Base-by-base conservation (phyloP, 2,797 vertebrate genomes). In the Lycodopsis pacificus region DNA sequence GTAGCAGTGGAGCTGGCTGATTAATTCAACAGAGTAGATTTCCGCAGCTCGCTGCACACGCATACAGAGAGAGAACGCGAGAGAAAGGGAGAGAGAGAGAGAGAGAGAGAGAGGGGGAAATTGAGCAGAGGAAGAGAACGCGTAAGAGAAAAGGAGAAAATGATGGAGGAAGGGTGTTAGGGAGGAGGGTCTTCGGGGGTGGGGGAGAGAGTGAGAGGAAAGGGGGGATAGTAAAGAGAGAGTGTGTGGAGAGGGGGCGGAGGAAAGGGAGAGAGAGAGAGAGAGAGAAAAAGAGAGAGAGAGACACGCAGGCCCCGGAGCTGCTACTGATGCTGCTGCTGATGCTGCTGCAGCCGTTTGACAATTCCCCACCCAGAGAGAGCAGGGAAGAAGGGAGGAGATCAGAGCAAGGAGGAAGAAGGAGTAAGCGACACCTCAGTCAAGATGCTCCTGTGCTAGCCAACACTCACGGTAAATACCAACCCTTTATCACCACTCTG, bases 321-420 rank as follows among this genome's bases (percentile, higher is more conserved):
- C 91, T 88, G 90, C 89, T 82, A 85, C 83, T 88, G 88, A 88
- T 88, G 87, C 54, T 70, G 51, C 74, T 88, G 91, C 79, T 86
- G 91, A 83, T 88, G 91, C 85, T 89, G 90, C 91, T 91, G 92
- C 93, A 91, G 88, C 92, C 92, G 89, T 88, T 88, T 93, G 91
- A 93, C 92, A 91, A 95, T 93, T 94, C 92, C 94, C 94, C 93
- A 92, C 93, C 94, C 94, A 94, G 92, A 92, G 89, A 91, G 89
- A 90, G 88, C 77, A 69, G 77, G 78, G 76, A 85, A 87, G 87
- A 89, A 90, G 89, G 88, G 87, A 91, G 86, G 86, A 88, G 88
- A 88, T 77, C 83, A 79, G 82, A 89, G 87, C 82, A 90, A 88
- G 79, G 84, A 93, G 81, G 88, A 90, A 66, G 90, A 91, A 88